phyloP scores from a whole-genome alignment of 2,797 vertebrate genomes.

The Sebastes steindachneri region DNA sequence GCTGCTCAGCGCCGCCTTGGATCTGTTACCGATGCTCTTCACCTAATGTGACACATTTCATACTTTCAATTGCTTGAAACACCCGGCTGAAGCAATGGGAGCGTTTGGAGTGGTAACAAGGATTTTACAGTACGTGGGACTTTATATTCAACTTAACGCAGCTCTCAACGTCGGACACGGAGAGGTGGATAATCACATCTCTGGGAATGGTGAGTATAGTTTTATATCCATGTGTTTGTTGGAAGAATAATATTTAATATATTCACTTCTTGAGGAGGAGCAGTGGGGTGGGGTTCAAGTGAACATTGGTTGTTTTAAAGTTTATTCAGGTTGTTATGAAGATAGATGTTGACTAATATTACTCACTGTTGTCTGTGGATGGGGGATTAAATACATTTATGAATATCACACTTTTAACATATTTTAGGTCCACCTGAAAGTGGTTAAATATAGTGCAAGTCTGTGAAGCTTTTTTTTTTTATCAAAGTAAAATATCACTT shows the following conservation, averaged over 20 bases:
- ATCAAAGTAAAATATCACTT: not conserved
- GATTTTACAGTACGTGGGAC: conserved; percentile 88
- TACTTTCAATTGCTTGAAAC: conserved; percentile 50
- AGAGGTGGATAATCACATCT: conserved; percentile 84
- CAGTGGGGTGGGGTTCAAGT: conserved; percentile 50
- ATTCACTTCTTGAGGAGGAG: conserved; percentile 10
- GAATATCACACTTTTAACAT: not conserved
- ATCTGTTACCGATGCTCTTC: conserved; percentile 28
- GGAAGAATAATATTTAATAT: not conserved
- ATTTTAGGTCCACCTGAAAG: not conserved
- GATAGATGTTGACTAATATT: too few species aligned
- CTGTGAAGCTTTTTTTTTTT: not conserved
- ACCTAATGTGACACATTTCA: conserved; percentile 76
- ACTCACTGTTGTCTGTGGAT: not conserved
- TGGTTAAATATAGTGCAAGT: not conserved
- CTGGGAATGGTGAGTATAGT: conserved; percentile 86
- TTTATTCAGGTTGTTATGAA: not conserved
- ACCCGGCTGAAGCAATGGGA: conserved; percentile 77
- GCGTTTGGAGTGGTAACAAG: conserved; percentile 83
- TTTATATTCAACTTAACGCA: conserved; percentile 89
- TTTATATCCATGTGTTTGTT: not conserved
- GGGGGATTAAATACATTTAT: not conserved
- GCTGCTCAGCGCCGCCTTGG: conserved; percentile 44
- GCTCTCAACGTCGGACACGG: conserved; percentile 77
- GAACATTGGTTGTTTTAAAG: not conserved